Conservation (phyloP, 2,888 invertebrate species). For the Acrobasis suavella region DNA sequence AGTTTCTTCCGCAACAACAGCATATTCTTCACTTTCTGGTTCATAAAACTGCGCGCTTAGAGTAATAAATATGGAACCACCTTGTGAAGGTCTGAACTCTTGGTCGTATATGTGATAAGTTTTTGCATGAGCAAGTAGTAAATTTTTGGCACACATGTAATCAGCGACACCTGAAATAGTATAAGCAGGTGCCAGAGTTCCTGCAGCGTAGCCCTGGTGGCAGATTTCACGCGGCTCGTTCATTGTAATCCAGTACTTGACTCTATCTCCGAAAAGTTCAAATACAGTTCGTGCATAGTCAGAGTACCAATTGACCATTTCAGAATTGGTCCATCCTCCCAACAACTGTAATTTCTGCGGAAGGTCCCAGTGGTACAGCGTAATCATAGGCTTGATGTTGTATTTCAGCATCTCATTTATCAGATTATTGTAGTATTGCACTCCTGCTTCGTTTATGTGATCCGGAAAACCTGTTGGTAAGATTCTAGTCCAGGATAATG, state of each 20-base stretch:
- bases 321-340: constrained; percentile 77
- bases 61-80: constrained; percentile 42
- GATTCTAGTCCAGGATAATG: constrained; percentile 84
- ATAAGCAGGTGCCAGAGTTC: constrained; percentile 47
- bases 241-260: constrained; percentile 79
- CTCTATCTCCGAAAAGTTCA: constrained; percentile 68
- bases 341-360: constrained; percentile 75
- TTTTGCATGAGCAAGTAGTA: constrained; percentile 78
- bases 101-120: constrained; percentile 61
- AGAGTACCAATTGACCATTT: constrained; percentile 67
- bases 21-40: constrained; percentile 53
- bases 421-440: constrained; percentile 61
- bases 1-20: constrained; percentile 28
- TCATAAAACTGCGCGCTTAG: constrained; percentile 41
- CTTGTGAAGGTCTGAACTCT: constrained; percentile 45
- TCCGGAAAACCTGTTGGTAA: constrained; percentile 81
- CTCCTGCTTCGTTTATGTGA: constrained; percentile 76
- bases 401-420: constrained; percentile 81
- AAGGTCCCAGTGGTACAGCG: constrained; percentile 79
- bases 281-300: constrained; percentile 69
- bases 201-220: constrained; percentile 63
- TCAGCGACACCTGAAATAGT: constrained; percentile 62
- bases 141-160: constrained; percentile 70
- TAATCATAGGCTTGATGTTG: constrained; percentile 83
- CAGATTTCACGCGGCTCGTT: constrained; percentile 76